Percentiles rank a stretch among this genome's conserved stretches.
Conservation (phyloP, 2,113 vertebrate genomes). For the Australoheros scitulus region DNA sequence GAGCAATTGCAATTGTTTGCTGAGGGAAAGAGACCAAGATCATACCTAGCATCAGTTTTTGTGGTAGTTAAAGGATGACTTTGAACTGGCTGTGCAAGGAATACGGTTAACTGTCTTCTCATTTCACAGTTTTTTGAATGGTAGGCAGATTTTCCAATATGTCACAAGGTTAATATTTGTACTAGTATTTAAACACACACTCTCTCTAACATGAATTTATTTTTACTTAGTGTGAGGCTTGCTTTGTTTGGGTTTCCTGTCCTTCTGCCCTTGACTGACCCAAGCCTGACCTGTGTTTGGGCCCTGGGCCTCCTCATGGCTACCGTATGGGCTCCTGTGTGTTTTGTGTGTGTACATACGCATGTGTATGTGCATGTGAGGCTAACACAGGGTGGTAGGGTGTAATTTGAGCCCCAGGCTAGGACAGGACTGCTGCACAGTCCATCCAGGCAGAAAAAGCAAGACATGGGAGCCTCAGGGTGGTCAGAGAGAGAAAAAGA, state of each 20-base stretch:
- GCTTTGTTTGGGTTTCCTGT: constrained; percentile 27
- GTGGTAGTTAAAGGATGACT: neutral
- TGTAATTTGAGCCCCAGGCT: constrained; percentile 71
- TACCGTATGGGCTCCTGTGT: constrained; percentile 35
- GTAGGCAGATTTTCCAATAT: neutral
- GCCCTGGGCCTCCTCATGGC: constrained; percentile 47
- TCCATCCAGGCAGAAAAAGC: constrained; percentile 73
- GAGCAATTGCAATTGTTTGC: constrained; percentile 29
- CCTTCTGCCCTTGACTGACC: constrained; percentile 58
- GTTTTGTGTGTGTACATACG: neutral
- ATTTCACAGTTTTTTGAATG: neutral
- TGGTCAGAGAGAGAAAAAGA: constrained; percentile 40
- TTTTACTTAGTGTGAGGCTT: neutral
- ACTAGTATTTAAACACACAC: neutral
- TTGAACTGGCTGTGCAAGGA: neutral
- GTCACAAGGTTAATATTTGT: neutral
- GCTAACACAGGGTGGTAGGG: constrained; percentile 34
- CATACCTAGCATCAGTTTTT: constrained; percentile 2
- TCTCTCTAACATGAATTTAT: neutral
- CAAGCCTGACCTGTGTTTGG: constrained; percentile 52
- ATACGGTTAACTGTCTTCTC: neutral
- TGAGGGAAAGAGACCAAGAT: constrained; percentile 20
- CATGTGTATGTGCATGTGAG: constrained; percentile 33
- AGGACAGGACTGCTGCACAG: constrained; percentile 60
- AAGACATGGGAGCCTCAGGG: constrained; percentile 66